Percentiles rank a stretch among this genome's conserved stretches.
phyloP scores from a whole-genome alignment of 1,140 invertebrate genomes.

The Diachasma alloeum region DNA sequence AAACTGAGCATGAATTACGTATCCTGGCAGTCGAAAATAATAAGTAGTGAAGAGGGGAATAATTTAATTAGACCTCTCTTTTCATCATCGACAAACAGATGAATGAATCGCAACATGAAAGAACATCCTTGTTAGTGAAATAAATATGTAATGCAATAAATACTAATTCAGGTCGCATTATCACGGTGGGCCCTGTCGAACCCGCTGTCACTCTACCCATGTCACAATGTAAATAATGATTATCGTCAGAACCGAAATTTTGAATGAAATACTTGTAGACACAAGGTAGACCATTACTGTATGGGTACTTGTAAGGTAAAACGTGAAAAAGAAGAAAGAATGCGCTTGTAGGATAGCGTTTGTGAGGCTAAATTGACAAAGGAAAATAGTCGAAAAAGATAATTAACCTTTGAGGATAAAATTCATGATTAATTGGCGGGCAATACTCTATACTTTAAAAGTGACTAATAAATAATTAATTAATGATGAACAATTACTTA shows the following conservation, averaged over 20 bases:
- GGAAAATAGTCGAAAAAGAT: not conserved
- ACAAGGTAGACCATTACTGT: constrained; percentile 16
- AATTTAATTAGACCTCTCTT: not conserved
- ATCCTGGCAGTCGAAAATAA: not conserved
- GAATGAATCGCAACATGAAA: not conserved
- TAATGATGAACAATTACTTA: not conserved
- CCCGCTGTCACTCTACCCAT: not conserved
- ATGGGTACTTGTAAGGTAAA: constrained; percentile 15
- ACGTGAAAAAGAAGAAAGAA: not conserved
- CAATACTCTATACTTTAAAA: constrained; percentile 35
- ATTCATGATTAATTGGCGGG: constrained; percentile 30
- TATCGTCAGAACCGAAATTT: not conserved
- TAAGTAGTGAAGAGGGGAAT: not conserved
- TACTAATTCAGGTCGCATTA: not conserved
- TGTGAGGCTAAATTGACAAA: constrained; percentile 11
- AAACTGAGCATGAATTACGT: not conserved
- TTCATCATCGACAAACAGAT: not conserved
- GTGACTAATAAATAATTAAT: constrained; percentile 12
- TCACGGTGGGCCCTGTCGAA: not conserved
- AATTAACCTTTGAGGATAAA: not conserved
- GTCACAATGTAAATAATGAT: not conserved
- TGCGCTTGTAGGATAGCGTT: not conserved
- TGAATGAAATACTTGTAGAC: not conserved
- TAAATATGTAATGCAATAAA: not conserved
- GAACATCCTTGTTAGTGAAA: not conserved